Evolutionary conservation across 2,888 invertebrate genomes (phyloP).

Genomic region (Torymus aiolomorphi): DNA sequence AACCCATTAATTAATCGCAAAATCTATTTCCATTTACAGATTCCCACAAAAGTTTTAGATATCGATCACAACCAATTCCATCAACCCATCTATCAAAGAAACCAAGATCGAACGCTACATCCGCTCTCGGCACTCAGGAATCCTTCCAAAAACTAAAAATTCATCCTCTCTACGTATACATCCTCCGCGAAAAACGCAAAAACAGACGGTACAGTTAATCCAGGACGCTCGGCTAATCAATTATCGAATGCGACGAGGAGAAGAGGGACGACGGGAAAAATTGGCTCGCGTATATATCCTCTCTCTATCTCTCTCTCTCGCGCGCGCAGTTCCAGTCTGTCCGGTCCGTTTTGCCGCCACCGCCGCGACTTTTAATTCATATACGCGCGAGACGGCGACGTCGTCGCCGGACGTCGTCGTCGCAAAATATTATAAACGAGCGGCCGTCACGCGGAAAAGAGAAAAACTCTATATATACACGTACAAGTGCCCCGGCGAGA

Average conservation of each 20-base stretch:
- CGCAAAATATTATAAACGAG: conserved; percentile 3
- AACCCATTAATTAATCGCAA: no score
- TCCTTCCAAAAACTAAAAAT: no score
- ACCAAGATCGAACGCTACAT: no score
- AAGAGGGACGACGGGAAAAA: background rate
- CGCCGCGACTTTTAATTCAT: background rate
- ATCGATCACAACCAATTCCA: no score
- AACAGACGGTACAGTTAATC: conserved; percentile 4
- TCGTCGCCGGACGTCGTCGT: background rate
- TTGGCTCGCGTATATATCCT: background rate
- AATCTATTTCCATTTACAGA: no score
- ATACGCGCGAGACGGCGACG: no score
- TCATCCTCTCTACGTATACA: no score
- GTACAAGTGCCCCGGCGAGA: conserved; percentile 20
- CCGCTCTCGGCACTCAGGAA: no score
- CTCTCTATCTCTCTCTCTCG: no score
- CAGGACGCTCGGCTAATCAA: conserved; percentile 8
- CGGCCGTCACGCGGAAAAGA: background rate
- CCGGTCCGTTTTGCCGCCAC: background rate
- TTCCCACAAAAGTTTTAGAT: no score
- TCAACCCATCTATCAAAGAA: no score
- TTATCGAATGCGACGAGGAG: conserved; percentile 17
- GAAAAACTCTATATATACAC: background rate
- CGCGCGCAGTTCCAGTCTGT: conserved; percentile 25
- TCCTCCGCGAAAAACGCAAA: no score